Evolutionary conservation across 92 coral and sea anemone species (phyloP).

Genomic region (Muricea muricata): DNA sequence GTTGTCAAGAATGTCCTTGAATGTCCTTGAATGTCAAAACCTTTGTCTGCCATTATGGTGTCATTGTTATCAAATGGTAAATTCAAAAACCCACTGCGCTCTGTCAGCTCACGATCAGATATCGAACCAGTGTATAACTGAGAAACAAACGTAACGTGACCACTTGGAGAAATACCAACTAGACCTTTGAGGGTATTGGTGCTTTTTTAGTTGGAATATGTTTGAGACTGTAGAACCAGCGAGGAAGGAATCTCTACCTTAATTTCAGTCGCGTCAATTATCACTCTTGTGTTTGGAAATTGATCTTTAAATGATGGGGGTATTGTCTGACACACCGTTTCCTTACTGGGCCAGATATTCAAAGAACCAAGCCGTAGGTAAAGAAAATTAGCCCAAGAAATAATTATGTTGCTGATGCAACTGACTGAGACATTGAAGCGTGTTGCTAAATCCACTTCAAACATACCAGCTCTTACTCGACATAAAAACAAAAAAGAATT

Average conservation of each 20-base stretch:
- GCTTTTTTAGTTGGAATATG: conserved; percentile 63
- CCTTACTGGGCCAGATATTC: no score
- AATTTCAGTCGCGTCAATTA: conserved; percentile 64
- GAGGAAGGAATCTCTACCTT: conserved; percentile 61
- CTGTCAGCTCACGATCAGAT: conserved; percentile 64
- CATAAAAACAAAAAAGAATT: background rate
- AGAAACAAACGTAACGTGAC: conserved; percentile 47
- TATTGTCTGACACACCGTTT: no score
- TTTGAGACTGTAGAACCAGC: no score
- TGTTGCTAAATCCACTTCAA: background rate
- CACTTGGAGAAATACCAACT: conserved; percentile 72
- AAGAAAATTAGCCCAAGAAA: no score
- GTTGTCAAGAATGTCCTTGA: conserved; percentile 61
- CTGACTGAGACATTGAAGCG: background rate
- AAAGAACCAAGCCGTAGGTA: no score
- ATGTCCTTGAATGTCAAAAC: conserved; percentile 67
- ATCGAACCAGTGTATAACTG: conserved; percentile 72
- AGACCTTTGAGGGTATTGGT: conserved; percentile 69
- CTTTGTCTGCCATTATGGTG: conserved; percentile 63
- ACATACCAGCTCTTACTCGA: no score
- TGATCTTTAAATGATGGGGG: no score
- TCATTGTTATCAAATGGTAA: conserved; percentile 60
- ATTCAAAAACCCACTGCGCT: conserved; percentile 56
- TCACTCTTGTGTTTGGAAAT: no score
- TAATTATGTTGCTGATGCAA: no score